phyloP scores from a whole-genome alignment of 2,797 vertebrate species.

The Margarornis squamiger region DNA sequence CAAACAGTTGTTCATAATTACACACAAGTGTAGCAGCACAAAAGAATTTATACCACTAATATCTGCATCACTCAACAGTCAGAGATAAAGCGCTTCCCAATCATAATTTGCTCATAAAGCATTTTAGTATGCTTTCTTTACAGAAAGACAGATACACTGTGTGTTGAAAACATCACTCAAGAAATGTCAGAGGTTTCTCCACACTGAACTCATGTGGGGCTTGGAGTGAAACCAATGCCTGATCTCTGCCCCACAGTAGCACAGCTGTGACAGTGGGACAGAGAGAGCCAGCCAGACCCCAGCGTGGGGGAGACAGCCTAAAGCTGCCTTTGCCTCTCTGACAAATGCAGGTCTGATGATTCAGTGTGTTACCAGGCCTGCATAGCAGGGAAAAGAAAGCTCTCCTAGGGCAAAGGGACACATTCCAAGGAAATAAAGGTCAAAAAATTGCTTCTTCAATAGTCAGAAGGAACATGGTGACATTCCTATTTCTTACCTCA shows the following conservation, averaged over 20 bases:
- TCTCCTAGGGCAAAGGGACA: not conserved
- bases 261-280: not conserved
- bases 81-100: not conserved
- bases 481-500: constrained; percentile 81
- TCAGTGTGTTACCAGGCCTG: not conserved
- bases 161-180: not conserved
- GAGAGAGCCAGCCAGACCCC: not conserved
- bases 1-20: not conserved
- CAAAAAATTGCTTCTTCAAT: not conserved
- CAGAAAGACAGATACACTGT: not conserved
- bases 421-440: not conserved
- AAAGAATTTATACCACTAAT: not conserved
- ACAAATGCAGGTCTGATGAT: not conserved
- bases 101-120: not conserved
- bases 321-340: not conserved
- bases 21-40: not conserved
- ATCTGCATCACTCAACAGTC: not conserved
- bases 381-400: not conserved
- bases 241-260: not conserved
- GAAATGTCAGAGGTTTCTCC: not conserved
- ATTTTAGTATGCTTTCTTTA: not conserved
- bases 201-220: not conserved
- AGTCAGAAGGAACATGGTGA: not conserved
- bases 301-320: accelerated
- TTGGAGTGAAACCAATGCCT: not conserved